A percentile compares a stretch with the other conserved stretches of the same genome.
Evolutionary conservation across 2,113 vertebrate genomes (phyloP).

Genomic region (Kryptolebias marmoratus): DNA sequence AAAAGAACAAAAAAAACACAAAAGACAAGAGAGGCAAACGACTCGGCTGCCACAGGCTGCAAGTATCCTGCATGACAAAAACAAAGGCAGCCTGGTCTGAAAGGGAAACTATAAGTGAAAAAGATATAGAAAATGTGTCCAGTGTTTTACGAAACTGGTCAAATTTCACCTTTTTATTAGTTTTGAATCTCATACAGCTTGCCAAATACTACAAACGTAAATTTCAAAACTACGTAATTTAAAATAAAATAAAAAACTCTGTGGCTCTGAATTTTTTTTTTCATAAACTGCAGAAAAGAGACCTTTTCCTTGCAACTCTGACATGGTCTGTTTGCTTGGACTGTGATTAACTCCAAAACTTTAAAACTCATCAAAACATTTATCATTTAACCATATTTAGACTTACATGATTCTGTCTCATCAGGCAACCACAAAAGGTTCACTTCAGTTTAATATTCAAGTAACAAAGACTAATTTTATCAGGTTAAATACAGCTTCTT

Average conservation of each 20-base stretch:
- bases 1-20: constrained; percentile 5
- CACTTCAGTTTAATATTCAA: neutral
- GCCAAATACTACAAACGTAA: too few species aligned
- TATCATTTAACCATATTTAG: neutral
- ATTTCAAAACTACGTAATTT: too few species aligned
- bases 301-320: neutral
- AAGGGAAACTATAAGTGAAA: constrained; percentile 14
- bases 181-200: too few species aligned
- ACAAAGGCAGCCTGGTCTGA: constrained; percentile 14
- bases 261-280: neutral
- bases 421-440: too few species aligned
- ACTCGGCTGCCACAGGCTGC: constrained; percentile 21
- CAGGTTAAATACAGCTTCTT: neutral
- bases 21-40: constrained; percentile 31
- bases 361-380: neutral
- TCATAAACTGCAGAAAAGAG: neutral
- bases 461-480: neutral
- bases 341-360: neutral
- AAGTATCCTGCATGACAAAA: constrained; percentile 13
- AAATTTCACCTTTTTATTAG: too few species aligned
- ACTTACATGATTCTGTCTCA: neutral
- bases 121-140: neutral
- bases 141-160: too few species aligned
- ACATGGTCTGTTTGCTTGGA: neutral
- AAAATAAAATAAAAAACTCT: too few species aligned